These are phyloP conservation scores for Trachelus iudaicus DNA, from an alignment of 2,888 invertebrate genomes.

Conservation along the genomic window DNA sequence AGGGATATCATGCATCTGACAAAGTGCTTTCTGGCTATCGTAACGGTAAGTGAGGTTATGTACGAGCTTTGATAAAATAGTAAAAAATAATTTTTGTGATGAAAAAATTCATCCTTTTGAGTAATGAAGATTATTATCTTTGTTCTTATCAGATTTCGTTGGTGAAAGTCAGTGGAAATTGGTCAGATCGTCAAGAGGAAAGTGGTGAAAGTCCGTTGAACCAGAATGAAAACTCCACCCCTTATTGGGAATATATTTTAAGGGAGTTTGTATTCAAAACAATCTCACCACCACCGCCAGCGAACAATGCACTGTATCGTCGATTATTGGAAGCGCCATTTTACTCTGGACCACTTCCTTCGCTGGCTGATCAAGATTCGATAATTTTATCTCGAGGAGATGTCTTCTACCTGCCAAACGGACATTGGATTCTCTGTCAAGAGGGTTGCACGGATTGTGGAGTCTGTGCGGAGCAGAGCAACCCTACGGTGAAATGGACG, in stretches of 20 bases:
- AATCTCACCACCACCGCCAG: conserved; percentile 37
- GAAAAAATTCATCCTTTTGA: too few relatives aligned
- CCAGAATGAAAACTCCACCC: too few relatives aligned
- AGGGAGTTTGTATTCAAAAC: conserved; percentile 53
- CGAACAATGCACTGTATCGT: conserved; percentile 40
- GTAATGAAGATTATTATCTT: too few relatives aligned
- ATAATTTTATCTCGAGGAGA: conserved; percentile 45
- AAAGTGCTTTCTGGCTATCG: conserved; percentile 16
- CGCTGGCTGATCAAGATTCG: conserved; percentile 2
- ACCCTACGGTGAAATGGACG: conserved; percentile 41
- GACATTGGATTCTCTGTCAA: conserved; percentile 50
- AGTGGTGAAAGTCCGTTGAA: too few relatives aligned
- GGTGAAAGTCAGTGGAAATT: too few relatives aligned
- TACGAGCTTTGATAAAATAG: too few relatives aligned
- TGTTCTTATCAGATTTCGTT: too few relatives aligned
- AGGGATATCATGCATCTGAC: conserved; percentile 23
- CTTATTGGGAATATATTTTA: conserved; percentile 47
- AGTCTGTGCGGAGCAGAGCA: conserved; percentile 33
- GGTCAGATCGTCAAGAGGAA: too few relatives aligned
- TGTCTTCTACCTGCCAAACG: conserved; percentile 38
- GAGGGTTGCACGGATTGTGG: conserved; percentile 44
- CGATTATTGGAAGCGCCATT: conserved; percentile 46
- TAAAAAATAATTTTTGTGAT: too few relatives aligned
- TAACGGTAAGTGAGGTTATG: conserved; percentile 25
- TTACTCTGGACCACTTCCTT: conserved; percentile 37